Base-by-base conservation (phyloP, 2,113 vertebrate species). In the Malurus elegans region DNA sequence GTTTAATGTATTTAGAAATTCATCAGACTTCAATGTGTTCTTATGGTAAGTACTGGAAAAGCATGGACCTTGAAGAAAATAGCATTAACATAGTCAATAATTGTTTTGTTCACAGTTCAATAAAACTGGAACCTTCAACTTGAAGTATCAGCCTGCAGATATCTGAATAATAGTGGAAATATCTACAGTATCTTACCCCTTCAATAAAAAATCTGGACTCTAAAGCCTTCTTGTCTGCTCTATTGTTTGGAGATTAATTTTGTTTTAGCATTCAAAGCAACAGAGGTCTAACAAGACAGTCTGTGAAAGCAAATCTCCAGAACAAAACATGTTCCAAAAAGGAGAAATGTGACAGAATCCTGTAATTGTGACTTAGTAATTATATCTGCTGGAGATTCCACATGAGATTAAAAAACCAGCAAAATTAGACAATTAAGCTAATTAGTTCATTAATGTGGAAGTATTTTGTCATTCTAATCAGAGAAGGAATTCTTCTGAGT, bases 401-500 rank as follows among this genome's bases (percentile, higher is more conserved):
- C 25, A 29, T 69, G 50, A 79, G 74, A 82, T 87, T n/a, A 66
- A 74, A 82, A 88, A 82, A 51, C 0, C 25, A 72, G 44, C 26
- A 87, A 85, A 91, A 69, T 73, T 72, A 85, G 73, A 79, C 56
- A 78, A 40, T 92, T 74, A 66, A 70, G n/a, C 3, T 88, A 78
- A 88, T 93, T 94, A 86, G 42, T 65, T 94, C 31, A 74, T 92
- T 92, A 81, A 58, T 51, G 72, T 73, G 75, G 86, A 94, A 93
- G 64, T 83, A 88, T 90, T 90, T 86, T 88, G 79, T 95, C 83
- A 53, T 95, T 90, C 82, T 83, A 81, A 90, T 67, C 61, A 86
- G 60, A 86, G 56, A 90, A 92, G 34, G 56, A 88, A 91, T 93
- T 95, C 8, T 64, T 79, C 53, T 21, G 26, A 54, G 31, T 70